These are phyloP conservation scores for Leptobrachium leishanense DNA, from an alignment of 2,113 vertebrate species.

Conservation along the genomic window DNA sequence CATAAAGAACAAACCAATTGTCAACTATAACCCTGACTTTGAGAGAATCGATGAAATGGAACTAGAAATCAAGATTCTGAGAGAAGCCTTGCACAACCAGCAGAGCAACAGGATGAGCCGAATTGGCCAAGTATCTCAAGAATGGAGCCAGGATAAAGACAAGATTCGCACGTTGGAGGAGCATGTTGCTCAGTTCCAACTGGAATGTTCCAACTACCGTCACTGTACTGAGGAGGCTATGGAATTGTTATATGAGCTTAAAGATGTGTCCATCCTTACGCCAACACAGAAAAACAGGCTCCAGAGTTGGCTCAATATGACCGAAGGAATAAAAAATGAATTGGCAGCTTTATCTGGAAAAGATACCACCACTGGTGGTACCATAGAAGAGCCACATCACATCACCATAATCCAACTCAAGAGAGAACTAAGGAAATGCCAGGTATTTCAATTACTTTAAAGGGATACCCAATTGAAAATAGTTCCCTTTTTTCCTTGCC, in stretches of 20 bases:
- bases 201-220: constrained; percentile 66
- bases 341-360: constrained; percentile 46
- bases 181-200: constrained; percentile 60
- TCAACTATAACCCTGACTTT: constrained; percentile 70
- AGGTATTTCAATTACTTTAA: constrained; percentile 68
- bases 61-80: constrained; percentile 75
- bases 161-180: constrained; percentile 66
- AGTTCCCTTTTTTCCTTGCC: no score
- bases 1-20: constrained; percentile 78
- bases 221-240: constrained; percentile 76
- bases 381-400: constrained; percentile 62
- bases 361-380: constrained; percentile 29
- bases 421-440: constrained; percentile 76
- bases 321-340: constrained; percentile 63
- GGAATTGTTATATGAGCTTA: constrained; percentile 69
- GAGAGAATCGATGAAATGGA: constrained; percentile 79
- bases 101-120: constrained; percentile 55
- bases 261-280: constrained; percentile 58
- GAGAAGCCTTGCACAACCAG: constrained; percentile 78
- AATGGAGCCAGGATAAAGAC: constrained; percentile 61
- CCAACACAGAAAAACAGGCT: constrained; percentile 64
- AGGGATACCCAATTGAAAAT: no score
- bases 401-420: constrained; percentile 71
- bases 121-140: constrained; percentile 53
- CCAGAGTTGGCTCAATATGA: constrained; percentile 75